Base-by-base conservation (phyloP, 2,113 vertebrate genomes). In the Upupa epops region DNA sequence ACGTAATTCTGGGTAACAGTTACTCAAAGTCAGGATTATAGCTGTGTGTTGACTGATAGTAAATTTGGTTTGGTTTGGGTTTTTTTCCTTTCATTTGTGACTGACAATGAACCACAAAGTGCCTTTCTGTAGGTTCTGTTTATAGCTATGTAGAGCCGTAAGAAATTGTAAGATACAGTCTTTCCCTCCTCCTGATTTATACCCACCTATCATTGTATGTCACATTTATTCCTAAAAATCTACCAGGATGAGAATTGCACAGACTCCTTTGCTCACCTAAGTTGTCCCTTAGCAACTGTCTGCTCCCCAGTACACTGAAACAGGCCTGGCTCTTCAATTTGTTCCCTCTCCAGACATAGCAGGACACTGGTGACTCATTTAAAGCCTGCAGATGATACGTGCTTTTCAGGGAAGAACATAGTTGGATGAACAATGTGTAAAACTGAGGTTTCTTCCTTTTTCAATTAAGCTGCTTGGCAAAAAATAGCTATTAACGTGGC, bases 341-440 rank as follows among this genome's bases (percentile, higher is more conserved):
- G 21, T 72, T 95, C 5, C 1, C 31, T 82, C 48, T 73, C 46
- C 48, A 89, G 74, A 59, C 63, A 55, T 28, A 93, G 74, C 90
- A 92, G 90, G 83, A 89, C 63, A 56, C 51, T 20, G 36, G 42
- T 93, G 96, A 92, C 51, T 93, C 92, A 93, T 93, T 75, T 48
- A 55, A 89, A 93, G 77, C 59, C 72, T 75, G 59, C 66, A 79
- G 74, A 95, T 92, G 82, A 75, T 76, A 93, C 4, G 8, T 94
- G 96, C 80, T 93, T 92, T 92, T 95, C 86, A 88, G 54, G 88
- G 86, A 90, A 88, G 40, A 89, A 55, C 24, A 17, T 37, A 29
- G 69, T 94, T 94, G 90, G 93, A 96, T 55, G 93, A 90, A 96
- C 92, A 89, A 45, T 85, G 66, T 87, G 90, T 90, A 73, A 95